These are phyloP conservation scores for Catostylus mosaicus DNA, from an alignment of 30 jellyfish, hydroid and myxozoan species.

Conservation along the genomic window DNA sequence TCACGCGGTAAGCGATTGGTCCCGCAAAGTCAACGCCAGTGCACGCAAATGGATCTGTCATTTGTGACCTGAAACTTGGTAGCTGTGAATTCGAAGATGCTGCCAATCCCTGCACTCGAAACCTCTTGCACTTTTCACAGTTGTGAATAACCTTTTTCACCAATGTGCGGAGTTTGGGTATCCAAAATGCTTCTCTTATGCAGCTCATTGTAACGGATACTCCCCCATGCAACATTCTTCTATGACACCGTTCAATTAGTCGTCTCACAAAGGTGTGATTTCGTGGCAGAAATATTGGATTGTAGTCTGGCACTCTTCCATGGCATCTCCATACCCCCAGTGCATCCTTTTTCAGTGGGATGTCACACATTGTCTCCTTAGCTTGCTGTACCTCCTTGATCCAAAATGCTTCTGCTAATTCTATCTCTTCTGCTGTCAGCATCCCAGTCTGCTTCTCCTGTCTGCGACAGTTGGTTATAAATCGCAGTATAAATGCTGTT, in stretches of 20 bases:
- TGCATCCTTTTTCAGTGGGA: background rate
- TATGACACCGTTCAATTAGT: constrained; percentile 49
- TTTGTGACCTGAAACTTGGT: constrained; percentile 37
- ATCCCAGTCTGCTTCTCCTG: constrained; percentile 33
- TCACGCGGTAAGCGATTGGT: constrained; percentile 24
- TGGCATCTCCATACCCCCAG: constrained; percentile 42
- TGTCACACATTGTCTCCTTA: constrained; percentile 20
- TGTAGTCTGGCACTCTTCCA: constrained; percentile 53
- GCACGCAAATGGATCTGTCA: constrained; percentile 22
- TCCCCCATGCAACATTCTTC: constrained; percentile 56
- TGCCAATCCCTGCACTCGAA: constrained; percentile 35
- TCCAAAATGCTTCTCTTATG: constrained; percentile 47
- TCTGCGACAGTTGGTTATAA: constrained; percentile 37
- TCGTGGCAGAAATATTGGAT: constrained; percentile 53
- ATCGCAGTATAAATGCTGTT: constrained; percentile 32
- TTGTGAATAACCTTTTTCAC: constrained; percentile 8
- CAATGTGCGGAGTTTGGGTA: constrained; percentile 29
- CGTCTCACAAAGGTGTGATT: constrained; percentile 22
- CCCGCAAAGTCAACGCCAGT: constrained; percentile 39
- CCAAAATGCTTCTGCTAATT: constrained; percentile 43
- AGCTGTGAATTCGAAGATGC: constrained; percentile 45
- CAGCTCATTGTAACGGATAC: constrained; percentile 53
- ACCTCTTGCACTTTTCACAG: constrained; percentile 23
- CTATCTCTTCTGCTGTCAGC: constrained; percentile 47
- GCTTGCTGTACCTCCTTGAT: constrained; percentile 39